Base-by-base conservation (phyloP, 2,888 invertebrate genomes). In the Tricholauxania praeusta region DNA sequence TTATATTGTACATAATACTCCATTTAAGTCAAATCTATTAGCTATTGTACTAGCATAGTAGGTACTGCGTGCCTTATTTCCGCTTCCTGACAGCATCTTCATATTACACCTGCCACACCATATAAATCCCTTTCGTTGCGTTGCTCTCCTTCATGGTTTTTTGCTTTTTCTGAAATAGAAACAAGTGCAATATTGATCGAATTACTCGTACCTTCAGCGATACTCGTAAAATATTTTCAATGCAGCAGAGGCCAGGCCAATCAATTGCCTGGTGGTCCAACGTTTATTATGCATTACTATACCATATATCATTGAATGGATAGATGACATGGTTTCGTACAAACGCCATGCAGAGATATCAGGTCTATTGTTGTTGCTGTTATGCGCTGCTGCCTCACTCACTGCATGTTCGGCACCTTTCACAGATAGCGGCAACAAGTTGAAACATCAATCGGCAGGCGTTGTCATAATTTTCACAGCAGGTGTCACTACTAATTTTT, bases 391-490 rank as follows among this genome's bases (percentile, higher is more conserved):
- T 74, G 75, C 74, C 74, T 74, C 71, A 71, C 32, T 72, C 71
- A 71, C 81, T 78, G 80, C 81, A 81, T 81, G 82, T 78, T 82
- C 80, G 78, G 81, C 84, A 85, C 85, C 82, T 82, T 77, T 75
- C 71, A 69, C 71, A 78, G 80, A 81, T 80, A 80, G 79, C 81
- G 80, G 81, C 82, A 81, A 80, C 80, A 82, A 80, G 83, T 82
- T 80, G 73, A 72, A 72, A 79, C 82, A 81, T 82, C 84, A 82
- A 84, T 80, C 81, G 82, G 81, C 83, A 81, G 82, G 81, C 83
- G 82, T 83, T 84, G 82, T 84, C 85, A 85, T 84, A 82, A 85
- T 85, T 85, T 85, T 83, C 85, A 82, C 84, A 84, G 85, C 84
- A 84, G 85, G 84, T 85, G 85, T 81, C 82, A 79, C 72, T 77